These are phyloP conservation scores for Drosophila chauvacae DNA, from an alignment of 1,140 invertebrate species.

Conservation along the genomic window DNA sequence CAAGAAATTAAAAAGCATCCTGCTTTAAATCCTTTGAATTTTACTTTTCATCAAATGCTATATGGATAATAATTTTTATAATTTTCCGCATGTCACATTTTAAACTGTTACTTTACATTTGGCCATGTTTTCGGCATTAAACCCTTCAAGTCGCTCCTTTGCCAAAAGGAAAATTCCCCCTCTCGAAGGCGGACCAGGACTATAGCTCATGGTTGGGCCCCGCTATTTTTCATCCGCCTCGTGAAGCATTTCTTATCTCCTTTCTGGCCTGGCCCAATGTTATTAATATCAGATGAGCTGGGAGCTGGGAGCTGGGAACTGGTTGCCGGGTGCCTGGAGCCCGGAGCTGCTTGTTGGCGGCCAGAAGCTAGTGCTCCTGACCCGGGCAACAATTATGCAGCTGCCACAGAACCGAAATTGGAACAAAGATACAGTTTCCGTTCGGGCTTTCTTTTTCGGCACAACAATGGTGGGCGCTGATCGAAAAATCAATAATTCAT, in stretches of 20 bases:
- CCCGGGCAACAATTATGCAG: constrained; percentile 57
- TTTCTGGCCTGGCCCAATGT: constrained; percentile 22
- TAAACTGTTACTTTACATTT: neutral
- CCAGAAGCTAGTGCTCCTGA: constrained; percentile 27
- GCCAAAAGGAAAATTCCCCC: neutral
- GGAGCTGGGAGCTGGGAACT: neutral
- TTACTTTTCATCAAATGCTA: neutral
- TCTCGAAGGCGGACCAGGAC: neutral
- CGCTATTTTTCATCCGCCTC: constrained; percentile 31
- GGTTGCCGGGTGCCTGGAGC: constrained; percentile 13
- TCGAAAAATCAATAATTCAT: constrained; percentile 82
- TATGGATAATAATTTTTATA: neutral
- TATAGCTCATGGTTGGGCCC: constrained; percentile 10
- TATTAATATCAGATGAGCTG: constrained; percentile 71
- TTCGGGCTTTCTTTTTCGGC: constrained; percentile 25
- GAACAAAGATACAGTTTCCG: constrained; percentile 25
- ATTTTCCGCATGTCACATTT: neutral
- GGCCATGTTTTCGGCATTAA: neutral
- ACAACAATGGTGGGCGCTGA: constrained; percentile 51
- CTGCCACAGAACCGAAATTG: constrained; percentile 11
- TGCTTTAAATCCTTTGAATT: neutral
- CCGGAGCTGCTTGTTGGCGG: constrained; percentile 14
- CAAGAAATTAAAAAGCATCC: neutral
- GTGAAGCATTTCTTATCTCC: constrained; percentile 21
- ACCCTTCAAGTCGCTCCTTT: neutral